A percentile compares a stretch with the other conserved stretches of the same genome.
Conservation (phyloP, 2,888 invertebrate species). For the Monochamus alternatus region DNA sequence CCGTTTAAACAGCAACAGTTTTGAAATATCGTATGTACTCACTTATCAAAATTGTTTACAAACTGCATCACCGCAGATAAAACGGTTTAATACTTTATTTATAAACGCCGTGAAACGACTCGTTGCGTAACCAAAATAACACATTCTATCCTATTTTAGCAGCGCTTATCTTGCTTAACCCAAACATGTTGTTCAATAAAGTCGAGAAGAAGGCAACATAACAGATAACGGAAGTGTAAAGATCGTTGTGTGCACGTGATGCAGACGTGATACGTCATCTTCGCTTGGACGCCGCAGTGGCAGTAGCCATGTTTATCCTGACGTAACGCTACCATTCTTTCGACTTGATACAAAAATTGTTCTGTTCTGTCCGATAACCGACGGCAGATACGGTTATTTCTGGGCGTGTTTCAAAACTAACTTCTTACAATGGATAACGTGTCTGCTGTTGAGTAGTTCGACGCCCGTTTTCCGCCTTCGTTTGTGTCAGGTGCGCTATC, state of each 20-base stretch:
- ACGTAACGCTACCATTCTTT: constrained; percentile 12
- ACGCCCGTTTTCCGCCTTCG: background rate
- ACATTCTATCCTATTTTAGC: constrained; percentile 37
- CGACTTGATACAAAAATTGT: constrained; percentile 5
- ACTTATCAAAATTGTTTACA: constrained; percentile 32
- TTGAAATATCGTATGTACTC: constrained; percentile 15
- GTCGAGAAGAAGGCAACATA: constrained; percentile 38
- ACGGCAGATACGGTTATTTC: constrained; percentile 6
- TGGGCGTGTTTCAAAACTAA: constrained; percentile 11
- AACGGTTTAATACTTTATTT: constrained; percentile 24
- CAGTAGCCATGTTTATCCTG: constrained; percentile 23
- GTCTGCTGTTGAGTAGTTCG: background rate
- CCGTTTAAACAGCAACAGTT: background rate
- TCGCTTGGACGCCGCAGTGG: constrained; percentile 21
- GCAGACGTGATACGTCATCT: constrained; percentile 54
- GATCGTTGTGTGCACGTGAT: constrained; percentile 56
- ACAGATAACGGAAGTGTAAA: constrained; percentile 58
- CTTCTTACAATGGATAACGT: background rate
- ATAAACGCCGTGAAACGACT: constrained; percentile 24
- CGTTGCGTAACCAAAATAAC: constrained; percentile 39
- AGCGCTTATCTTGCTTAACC: constrained; percentile 35
- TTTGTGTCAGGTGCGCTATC: background rate
- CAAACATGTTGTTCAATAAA: constrained; percentile 43
- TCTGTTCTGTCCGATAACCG: background rate
- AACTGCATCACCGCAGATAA: constrained; percentile 33